Evolutionary conservation across 2,113 vertebrate species (phyloP).

Genomic region (Oostethus manadensis): DNA sequence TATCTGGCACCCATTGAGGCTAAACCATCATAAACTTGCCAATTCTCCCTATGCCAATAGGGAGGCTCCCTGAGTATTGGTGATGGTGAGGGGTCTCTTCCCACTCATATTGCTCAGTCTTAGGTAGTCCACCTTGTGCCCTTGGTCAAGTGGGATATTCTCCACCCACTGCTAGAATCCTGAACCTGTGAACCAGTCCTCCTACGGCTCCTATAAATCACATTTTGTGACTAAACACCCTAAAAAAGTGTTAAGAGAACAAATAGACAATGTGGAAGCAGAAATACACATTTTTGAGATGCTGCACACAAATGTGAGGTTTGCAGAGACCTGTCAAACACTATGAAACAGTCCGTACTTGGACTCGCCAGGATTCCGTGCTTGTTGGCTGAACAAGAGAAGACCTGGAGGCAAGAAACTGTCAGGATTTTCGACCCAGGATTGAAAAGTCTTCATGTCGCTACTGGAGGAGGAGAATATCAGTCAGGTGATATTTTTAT

Average conservation of each 20-base stretch:
- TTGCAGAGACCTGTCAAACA: slow-evolving; percentile 49
- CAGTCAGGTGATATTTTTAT: slow-evolving; percentile 38
- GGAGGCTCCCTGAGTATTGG: not conserved
- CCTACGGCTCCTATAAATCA: slow-evolving; percentile 2
- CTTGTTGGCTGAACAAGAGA: slow-evolving; percentile 50
- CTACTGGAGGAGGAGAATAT: slow-evolving; percentile 27
- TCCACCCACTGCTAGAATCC: not conserved
- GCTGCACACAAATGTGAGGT: slow-evolving; percentile 39
- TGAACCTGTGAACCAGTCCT: slow-evolving; percentile 18
- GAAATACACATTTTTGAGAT: slow-evolving; percentile 34
- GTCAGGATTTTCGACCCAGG: slow-evolving; percentile 61
- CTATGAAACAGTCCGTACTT: slow-evolving; percentile 49
- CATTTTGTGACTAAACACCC: slow-evolving; percentile 5
- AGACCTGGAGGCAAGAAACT: slow-evolving; percentile 62
- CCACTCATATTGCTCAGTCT: not conserved
- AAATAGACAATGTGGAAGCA: slow-evolving; percentile 30
- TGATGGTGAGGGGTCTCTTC: not conserved
- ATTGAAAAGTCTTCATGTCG: slow-evolving; percentile 44
- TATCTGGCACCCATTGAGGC: slow-evolving; percentile 27
- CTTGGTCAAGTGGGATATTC: not conserved
- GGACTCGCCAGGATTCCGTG: slow-evolving; percentile 47
- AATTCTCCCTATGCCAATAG: slow-evolving; percentile 18
- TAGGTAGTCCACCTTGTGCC: not conserved
- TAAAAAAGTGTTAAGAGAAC: slow-evolving; percentile 20
- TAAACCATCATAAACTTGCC: slow-evolving; percentile 42